Percentiles rank a stretch among this genome's conserved stretches.
Evolutionary conservation across 2,113 vertebrate species (phyloP).

Genomic region (Galbula dea): DNA sequence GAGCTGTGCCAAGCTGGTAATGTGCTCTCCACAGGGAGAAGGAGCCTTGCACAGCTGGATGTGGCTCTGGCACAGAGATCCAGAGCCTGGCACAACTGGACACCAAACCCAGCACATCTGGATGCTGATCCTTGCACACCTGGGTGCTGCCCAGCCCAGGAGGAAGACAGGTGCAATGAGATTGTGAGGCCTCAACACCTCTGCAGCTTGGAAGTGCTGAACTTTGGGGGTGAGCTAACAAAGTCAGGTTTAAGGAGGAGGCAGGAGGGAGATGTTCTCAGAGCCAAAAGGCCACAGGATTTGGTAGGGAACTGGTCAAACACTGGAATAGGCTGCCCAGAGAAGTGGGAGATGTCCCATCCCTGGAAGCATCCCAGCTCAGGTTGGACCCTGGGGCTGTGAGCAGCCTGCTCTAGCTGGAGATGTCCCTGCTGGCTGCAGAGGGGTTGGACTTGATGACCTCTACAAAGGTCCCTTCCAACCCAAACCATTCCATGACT

Average conservation of each 20-base stretch:
- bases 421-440: too few species aligned
- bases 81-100: background rate
- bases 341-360: too few species aligned
- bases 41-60: background rate
- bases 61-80: background rate
- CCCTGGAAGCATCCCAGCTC: too few species aligned
- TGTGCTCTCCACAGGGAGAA: accelerated
- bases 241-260: background rate
- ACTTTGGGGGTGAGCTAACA: accelerated
- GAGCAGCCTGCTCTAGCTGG: too few species aligned
- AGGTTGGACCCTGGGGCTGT: too few species aligned
- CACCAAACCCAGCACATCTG: background rate
- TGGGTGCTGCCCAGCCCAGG: background rate
- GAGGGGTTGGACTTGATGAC: too few species aligned
- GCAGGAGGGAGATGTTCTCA: accelerated
- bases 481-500: too few species aligned
- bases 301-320: background rate
- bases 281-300: accelerated
- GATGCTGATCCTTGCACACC: background rate
- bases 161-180: background rate
- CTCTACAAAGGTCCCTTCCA: too few species aligned
- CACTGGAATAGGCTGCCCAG: too few species aligned
- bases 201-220: background rate
- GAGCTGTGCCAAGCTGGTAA: background rate
- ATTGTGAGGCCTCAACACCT: accelerated